Percentiles rank a stretch among this genome's conserved stretches.
Evolutionary conservation across 35 echinoderm and acorn worm species (phyloP).

Genomic region (Heliocidaris erythrogramma): DNA sequence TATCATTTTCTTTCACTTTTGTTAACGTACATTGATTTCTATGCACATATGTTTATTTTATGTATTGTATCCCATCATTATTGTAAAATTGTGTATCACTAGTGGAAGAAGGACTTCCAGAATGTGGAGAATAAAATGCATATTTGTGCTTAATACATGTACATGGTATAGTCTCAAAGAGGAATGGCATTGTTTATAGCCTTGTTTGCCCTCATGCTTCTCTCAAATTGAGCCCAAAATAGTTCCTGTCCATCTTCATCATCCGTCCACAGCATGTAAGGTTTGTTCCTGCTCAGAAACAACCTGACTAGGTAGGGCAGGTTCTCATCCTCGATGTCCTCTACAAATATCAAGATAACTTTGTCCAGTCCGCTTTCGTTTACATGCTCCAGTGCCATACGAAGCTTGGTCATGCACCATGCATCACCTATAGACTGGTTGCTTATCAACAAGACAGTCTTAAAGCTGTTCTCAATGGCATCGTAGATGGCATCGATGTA

Average conservation of each 20-base stretch:
- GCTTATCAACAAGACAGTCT: slow-evolving; percentile 41
- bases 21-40: too few relatives aligned
- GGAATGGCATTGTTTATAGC: slow-evolving; percentile 26
- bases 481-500: slow-evolving; percentile 12
- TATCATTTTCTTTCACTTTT: too few relatives aligned
- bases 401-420: slow-evolving; percentile 40
- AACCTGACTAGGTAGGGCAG: slow-evolving; percentile 36
- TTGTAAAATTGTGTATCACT: too few relatives aligned
- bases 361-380: slow-evolving; percentile 36
- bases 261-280: slow-evolving; percentile 44
- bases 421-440: slow-evolving; percentile 11
- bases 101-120: too few relatives aligned
- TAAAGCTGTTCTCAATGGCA: slow-evolving; percentile 29
- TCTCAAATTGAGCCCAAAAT: slow-evolving; percentile 12
- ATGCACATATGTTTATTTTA: too few relatives aligned
- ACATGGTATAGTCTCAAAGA: too few relatives aligned
- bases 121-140: too few relatives aligned
- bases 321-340: slow-evolving; percentile 29
- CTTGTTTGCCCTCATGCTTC: slow-evolving; percentile 31
- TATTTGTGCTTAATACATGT: too few relatives aligned
- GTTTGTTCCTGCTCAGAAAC: slow-evolving; percentile 36
- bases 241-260: slow-evolving; percentile 46
- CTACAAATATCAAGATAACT: slow-evolving; percentile 18
- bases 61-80: too few relatives aligned
- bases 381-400: slow-evolving; percentile 8